A percentile compares a stretch with the other conserved stretches of the same genome.
Conservation (phyloP, 2,113 vertebrate species). For the Nematolebias whitei region DNA sequence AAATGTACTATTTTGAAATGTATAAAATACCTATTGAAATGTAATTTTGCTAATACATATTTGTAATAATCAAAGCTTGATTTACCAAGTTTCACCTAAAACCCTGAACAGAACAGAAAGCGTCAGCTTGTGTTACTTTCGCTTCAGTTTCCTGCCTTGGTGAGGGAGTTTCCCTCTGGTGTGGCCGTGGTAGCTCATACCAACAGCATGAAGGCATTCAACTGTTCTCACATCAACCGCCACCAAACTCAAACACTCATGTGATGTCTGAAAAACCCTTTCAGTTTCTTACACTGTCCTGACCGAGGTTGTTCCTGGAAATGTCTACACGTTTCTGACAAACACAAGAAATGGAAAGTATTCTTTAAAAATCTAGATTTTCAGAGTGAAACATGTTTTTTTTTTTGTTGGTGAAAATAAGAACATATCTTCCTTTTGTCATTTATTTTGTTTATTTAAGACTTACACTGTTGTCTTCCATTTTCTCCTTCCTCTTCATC, state of each 20-base stretch:
- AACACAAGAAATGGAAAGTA: background rate
- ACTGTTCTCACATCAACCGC: background rate
- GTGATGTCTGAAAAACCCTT: background rate
- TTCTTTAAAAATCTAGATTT: background rate
- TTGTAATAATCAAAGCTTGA: too few species aligned
- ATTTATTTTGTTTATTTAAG: constrained; percentile 7
- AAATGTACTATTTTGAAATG: too few species aligned
- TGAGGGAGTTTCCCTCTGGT: constrained; percentile 38
- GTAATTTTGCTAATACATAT: background rate
- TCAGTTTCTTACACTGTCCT: background rate
- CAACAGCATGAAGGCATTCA: background rate
- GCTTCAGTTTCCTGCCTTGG: constrained; percentile 29
- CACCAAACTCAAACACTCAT: background rate
- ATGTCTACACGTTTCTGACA: background rate
- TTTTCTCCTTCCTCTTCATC: constrained; percentile 91
- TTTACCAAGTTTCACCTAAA: background rate
- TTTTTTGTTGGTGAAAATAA: background rate
- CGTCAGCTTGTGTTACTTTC: constrained; percentile 14
- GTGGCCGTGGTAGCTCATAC: constrained; percentile 18
- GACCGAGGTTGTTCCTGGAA: background rate
- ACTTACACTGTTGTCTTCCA: constrained; percentile 96
- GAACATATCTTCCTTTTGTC: background rate
- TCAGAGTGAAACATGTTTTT: background rate
- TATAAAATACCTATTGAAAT: too few species aligned
- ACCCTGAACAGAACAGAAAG: constrained; percentile 22